These are phyloP conservation scores for Cyprinodon variegatus DNA, from an alignment of 2,113 vertebrate genomes.

Conservation along the genomic window DNA sequence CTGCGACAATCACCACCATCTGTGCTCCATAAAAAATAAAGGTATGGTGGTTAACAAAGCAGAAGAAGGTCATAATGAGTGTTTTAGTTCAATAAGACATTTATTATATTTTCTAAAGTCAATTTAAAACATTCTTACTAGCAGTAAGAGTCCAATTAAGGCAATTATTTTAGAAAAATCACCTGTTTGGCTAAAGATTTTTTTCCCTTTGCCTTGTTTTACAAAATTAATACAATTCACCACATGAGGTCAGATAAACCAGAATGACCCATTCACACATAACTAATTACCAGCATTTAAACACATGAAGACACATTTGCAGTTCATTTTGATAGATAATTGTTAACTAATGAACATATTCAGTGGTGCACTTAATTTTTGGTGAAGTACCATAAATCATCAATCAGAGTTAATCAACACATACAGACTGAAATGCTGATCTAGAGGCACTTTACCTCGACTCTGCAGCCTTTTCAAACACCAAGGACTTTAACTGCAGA, in stretches of 20 bases:
- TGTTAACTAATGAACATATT: not conserved
- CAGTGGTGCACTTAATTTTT: not conserved
- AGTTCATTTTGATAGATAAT: not conserved
- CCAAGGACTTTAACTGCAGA: conserved; percentile 36
- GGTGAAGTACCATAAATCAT: conserved; percentile 6
- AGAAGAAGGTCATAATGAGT: not conserved
- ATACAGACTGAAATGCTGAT: not conserved
- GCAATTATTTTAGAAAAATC: not conserved
- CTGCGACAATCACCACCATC: not conserved
- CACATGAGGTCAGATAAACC: not conserved
- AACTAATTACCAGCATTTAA: not conserved
- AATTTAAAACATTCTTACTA: not conserved
- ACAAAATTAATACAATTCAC: not conserved
- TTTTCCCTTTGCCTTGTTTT: not conserved
- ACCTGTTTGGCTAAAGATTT: not conserved
- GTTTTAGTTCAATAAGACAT: not conserved
- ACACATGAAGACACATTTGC: not conserved
- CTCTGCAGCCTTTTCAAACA: not conserved
- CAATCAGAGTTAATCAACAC: conserved; percentile 48
- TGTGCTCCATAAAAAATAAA: not conserved
- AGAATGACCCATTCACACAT: not conserved
- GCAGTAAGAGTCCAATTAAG: not conserved
- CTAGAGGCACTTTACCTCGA: conserved; percentile 27
- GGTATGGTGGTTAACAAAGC: not conserved
- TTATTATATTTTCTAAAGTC: not conserved